These are phyloP conservation scores for Alexandromys fortis DNA, from an alignment of 2,113 vertebrate species.

Conservation along the genomic window DNA sequence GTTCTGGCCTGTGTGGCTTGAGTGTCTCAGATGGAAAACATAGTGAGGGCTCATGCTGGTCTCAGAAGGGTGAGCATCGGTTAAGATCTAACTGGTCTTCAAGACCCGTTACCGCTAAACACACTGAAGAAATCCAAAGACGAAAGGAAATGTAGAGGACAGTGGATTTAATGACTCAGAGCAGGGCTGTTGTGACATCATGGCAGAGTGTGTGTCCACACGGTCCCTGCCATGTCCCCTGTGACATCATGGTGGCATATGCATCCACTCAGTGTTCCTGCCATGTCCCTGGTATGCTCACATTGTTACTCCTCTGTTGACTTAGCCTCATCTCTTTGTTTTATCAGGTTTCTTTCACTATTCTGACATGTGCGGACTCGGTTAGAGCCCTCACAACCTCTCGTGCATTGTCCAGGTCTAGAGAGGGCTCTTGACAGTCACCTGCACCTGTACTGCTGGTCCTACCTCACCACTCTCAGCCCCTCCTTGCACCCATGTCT, in stretches of 20 bases:
- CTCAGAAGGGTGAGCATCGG: neutral
- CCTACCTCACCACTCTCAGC: neutral
- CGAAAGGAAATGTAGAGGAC: neutral
- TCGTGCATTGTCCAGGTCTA: neutral
- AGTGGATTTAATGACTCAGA: slow-evolving; percentile 16
- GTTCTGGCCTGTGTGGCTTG: fast-evolving
- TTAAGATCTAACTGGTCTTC: neutral
- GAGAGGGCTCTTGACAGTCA: neutral
- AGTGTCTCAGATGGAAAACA: neutral
- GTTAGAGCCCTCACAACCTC: neutral
- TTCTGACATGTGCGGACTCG: neutral
- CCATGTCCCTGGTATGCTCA: neutral
- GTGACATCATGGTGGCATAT: neutral
- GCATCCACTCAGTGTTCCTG: too few relatives aligned
- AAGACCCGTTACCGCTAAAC: neutral
- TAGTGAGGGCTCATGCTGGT: neutral
- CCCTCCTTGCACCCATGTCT: neutral
- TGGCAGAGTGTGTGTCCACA: neutral
- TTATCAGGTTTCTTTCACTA: slow-evolving; percentile 18
- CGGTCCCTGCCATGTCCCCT: neutral
- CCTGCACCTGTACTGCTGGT: neutral
- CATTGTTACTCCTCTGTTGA: neutral
- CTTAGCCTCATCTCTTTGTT: neutral
- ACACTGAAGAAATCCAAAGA: neutral
- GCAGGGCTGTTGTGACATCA: neutral